Conservation (phyloP, 2,888 invertebrate genomes). For the Acanthoscelides obtectus region DNA sequence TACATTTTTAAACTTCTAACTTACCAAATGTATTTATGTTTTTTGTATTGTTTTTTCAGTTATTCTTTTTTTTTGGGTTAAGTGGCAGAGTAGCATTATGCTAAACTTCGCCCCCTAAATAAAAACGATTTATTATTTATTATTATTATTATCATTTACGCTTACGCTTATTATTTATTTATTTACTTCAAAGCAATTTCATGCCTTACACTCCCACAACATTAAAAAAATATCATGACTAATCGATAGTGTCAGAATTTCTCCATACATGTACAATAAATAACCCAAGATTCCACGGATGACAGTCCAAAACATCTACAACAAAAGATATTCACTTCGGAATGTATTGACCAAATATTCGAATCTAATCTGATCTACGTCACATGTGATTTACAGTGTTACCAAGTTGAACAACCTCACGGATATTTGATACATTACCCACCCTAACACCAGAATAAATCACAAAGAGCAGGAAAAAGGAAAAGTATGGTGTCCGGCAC, state of each 20-base stretch:
- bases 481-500: background rate
- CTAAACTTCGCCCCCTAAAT: no score
- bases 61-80: no score
- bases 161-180: no score
- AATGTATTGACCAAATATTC: background rate
- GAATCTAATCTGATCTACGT: background rate
- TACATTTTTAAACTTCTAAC: no score
- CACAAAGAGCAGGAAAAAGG: background rate
- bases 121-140: no score
- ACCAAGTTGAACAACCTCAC: background rate
- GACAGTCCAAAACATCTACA: background rate
- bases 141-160: no score
- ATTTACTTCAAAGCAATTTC: no score
- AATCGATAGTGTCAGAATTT: background rate
- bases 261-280: background rate
- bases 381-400: background rate
- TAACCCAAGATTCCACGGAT: background rate
- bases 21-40: no score
- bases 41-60: no score
- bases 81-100: no score
- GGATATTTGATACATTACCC: background rate
- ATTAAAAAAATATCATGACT: no score
- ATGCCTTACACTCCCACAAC: no score
- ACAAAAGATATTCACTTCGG: background rate
- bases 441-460: background rate